phyloP scores from a whole-genome alignment of 2,888 invertebrate species.

The Ceramica pisi region DNA sequence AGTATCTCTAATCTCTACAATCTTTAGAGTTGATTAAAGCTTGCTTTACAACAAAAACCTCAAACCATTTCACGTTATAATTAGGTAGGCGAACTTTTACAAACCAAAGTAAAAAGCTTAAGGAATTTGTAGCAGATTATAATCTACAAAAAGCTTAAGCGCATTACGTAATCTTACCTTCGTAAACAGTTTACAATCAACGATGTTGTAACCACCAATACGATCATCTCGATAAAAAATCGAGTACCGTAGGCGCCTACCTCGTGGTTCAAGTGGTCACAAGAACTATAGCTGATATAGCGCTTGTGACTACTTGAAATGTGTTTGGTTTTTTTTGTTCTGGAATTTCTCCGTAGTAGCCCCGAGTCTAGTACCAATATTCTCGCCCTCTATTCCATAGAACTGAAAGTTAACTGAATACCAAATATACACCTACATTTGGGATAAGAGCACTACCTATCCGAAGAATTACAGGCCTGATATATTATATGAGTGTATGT shows the following conservation, averaged over 20 bases:
- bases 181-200: constrained; percentile 10
- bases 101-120: constrained; percentile 25
- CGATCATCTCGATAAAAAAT: constrained; percentile 33
- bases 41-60: neutral
- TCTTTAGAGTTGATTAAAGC: neutral
- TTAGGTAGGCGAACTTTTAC: constrained; percentile 4
- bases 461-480: too few relatives aligned
- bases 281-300: neutral
- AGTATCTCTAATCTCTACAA: neutral
- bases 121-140: constrained; percentile 32
- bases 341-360: neutral
- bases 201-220: constrained; percentile 34
- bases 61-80: constrained; percentile 25
- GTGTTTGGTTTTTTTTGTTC: neutral
- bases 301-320: neutral
- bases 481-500: neutral
- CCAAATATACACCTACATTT: too few relatives aligned
- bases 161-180: constrained; percentile 13
- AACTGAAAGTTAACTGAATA: too few relatives aligned
- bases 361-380: neutral
- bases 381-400: too few relatives aligned
- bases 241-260: neutral
- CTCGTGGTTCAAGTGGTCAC: neutral
- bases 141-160: constrained; percentile 22
- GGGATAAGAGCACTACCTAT: too few relatives aligned